Conservation (phyloP, 2,888 invertebrate genomes). For the Monoplex corrugatus region DNA sequence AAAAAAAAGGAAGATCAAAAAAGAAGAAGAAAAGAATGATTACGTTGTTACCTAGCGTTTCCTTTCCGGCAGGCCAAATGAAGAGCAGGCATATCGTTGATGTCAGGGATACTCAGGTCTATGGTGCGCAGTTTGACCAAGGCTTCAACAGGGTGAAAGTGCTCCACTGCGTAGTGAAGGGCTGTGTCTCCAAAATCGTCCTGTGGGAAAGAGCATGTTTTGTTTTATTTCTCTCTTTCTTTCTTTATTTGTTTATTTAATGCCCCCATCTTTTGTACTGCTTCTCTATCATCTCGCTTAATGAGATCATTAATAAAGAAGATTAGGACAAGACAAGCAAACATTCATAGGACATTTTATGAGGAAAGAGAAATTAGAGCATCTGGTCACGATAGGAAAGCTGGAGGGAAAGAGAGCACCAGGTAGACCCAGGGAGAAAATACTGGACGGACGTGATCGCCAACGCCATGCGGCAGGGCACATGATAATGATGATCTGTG, state of each 20-base stretch:
- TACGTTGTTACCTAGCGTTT: background rate
- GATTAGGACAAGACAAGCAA: background rate
- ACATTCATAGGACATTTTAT: background rate
- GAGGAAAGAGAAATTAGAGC: background rate
- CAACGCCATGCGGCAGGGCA: too few relatives aligned
- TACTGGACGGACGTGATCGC: too few relatives aligned
- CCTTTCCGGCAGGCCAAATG: background rate
- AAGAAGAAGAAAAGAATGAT: too few relatives aligned
- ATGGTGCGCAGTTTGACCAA: background rate
- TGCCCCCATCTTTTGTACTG: too few relatives aligned
- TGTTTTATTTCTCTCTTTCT: too few relatives aligned
- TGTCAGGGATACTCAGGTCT: background rate
- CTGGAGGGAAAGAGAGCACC: too few relatives aligned
- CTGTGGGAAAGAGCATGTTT: background rate
- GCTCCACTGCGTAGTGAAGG: background rate
- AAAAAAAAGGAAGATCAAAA: too few relatives aligned
- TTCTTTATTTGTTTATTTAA: background rate
- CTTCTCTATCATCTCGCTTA: too few relatives aligned
- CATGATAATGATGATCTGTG: too few relatives aligned
- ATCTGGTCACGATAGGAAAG: too few relatives aligned
- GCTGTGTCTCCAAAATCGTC: constrained; percentile 15
- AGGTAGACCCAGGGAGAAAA: too few relatives aligned
- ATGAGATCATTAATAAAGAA: too few relatives aligned
- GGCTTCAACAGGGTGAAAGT: background rate
- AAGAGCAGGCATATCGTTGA: background rate